Evolutionary conservation across 2,113 vertebrate genomes (phyloP).

Genomic region (Tragelaphus scriptus): DNA sequence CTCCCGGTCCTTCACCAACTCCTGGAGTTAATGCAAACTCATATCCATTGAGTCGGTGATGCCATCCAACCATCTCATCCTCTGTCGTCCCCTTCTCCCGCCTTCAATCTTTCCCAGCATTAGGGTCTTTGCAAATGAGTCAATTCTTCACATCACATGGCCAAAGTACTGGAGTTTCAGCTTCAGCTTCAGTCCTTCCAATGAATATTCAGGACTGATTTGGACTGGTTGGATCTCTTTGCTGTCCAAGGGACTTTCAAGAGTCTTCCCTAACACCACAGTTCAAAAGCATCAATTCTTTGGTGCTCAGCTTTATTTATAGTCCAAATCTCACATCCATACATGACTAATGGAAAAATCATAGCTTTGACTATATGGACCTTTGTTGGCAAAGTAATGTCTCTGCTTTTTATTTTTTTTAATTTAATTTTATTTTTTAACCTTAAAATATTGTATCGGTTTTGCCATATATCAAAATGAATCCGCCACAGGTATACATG

Average conservation of each 20-base stretch:
- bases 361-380: not conserved
- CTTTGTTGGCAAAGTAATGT: not conserved
- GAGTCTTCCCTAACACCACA: not conserved
- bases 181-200: not conserved
- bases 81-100: fast-evolving
- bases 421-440: too few species aligned
- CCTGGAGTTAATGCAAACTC: not conserved
- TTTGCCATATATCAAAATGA: too few species aligned
- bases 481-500: too few species aligned
- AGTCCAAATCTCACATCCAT: not conserved
- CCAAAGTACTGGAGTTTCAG: not conserved
- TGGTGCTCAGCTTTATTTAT: not conserved
- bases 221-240: not conserved
- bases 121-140: not conserved
- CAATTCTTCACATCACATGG: not conserved
- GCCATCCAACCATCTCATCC: not conserved
- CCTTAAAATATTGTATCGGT: too few species aligned
- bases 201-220: not conserved
- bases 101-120: not conserved
- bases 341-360: not conserved
- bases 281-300: not conserved
- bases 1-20: not conserved
- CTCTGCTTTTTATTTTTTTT: not conserved
- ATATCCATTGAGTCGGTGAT: not conserved
- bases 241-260: not conserved